These are phyloP conservation scores for Eilema caniola DNA, from an alignment of 2,888 invertebrate genomes.

Conservation along the genomic window DNA sequence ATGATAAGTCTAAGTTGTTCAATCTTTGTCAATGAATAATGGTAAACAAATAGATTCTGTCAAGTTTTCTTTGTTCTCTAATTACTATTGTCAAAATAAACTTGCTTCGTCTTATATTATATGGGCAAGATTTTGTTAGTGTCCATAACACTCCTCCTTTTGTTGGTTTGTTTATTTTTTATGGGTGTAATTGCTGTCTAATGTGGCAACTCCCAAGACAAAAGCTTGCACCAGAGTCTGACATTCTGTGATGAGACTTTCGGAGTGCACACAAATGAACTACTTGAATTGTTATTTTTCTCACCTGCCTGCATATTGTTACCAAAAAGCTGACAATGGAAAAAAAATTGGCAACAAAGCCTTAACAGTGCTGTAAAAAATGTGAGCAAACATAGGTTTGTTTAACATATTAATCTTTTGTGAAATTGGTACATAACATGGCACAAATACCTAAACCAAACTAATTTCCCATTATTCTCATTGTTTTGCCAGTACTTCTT, in stretches of 20 bases:
- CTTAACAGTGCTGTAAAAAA: no score
- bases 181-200: no score
- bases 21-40: neutral
- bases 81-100: slow-evolving; percentile 1
- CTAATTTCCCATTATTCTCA: no score
- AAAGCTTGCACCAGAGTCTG: no score
- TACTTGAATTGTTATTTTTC: neutral
- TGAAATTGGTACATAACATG: no score
- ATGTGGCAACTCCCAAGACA: neutral
- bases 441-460: no score
- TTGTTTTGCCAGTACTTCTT: no score
- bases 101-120: neutral
- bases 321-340: no score
- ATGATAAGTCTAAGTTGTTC: neutral
- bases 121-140: neutral
- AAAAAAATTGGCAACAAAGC: no score
- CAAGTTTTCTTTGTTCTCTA: neutral
- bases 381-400: no score
- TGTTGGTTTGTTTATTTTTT: neutral
- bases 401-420: no score
- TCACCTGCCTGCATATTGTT: neutral
- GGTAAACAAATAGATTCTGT: neutral
- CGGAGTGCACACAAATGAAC: neutral
- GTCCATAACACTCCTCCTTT: neutral
- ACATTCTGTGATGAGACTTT: no score